phyloP scores from a whole-genome alignment of 2,113 vertebrate genomes.

The Ascaphus truei region DNA sequence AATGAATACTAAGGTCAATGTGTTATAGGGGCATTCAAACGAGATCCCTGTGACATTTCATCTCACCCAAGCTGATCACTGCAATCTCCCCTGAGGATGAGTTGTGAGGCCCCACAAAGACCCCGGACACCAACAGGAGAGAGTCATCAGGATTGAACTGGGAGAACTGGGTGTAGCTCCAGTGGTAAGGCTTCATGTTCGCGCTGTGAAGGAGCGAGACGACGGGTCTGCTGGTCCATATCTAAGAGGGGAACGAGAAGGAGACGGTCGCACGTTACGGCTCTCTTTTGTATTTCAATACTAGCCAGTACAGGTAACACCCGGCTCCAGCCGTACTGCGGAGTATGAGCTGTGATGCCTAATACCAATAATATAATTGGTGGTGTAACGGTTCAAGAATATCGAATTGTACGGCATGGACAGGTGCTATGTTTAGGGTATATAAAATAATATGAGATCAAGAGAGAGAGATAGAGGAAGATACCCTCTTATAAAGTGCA shows the following conservation, averaged over 20 bases:
- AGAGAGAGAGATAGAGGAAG: no score
- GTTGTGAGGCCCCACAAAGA: constrained; percentile 88
- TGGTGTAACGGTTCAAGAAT: no score
- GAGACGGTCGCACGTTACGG: not conserved
- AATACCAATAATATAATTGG: no score
- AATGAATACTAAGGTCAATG: no score
- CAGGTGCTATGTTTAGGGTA: no score
- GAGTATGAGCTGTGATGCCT: no score
- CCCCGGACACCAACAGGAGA: constrained; percentile 88
- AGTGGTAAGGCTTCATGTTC: constrained; percentile 93
- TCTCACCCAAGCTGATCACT: constrained; percentile 89
- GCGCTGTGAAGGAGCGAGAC: constrained; percentile 87
- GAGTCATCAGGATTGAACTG: constrained; percentile 95
- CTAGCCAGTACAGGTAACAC: no score
- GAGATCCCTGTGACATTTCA: no score
- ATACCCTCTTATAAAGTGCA: no score
- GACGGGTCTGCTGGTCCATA: constrained; percentile 86
- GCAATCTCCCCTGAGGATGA: constrained; percentile 90
- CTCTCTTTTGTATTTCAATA: not conserved
- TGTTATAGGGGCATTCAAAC: no score
- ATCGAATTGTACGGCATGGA: no score
- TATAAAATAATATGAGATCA: no score
- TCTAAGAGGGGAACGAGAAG: constrained; percentile 50
- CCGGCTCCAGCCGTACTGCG: not conserved
- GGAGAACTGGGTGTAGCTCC: constrained; percentile 98